These are phyloP conservation scores for Zosterops borbonicus DNA, from an alignment of 2,113 vertebrate genomes.

Conservation along the genomic window DNA sequence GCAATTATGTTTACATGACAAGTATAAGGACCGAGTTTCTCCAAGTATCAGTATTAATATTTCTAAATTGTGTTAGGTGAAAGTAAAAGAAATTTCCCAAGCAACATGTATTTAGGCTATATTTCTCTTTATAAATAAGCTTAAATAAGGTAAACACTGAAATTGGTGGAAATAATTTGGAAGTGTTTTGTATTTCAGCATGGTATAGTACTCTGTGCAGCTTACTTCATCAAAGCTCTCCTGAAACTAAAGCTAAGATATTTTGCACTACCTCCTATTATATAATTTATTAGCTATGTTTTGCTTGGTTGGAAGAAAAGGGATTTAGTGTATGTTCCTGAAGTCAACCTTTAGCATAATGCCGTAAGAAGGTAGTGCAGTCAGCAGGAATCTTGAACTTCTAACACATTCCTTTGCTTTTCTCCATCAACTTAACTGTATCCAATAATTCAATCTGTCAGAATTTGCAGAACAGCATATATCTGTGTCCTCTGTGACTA, in stretches of 20 bases:
- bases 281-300: background rate
- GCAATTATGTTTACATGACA: background rate
- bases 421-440: background rate
- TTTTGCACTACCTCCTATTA: background rate
- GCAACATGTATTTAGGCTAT: background rate
- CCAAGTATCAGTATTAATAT: background rate
- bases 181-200: background rate
- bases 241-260: background rate
- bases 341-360: background rate
- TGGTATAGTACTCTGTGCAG: background rate
- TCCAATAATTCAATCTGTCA: background rate
- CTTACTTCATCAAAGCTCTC: background rate
- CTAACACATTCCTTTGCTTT: background rate
- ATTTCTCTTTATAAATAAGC: background rate
- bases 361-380: background rate
- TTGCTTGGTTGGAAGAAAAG: background rate
- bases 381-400: constrained; percentile 20
- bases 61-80: background rate
- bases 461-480: background rate
- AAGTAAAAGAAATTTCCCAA: background rate
- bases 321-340: background rate
- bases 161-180: background rate
- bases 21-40: background rate
- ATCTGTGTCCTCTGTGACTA: background rate
- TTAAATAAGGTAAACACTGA: background rate